Evolutionary conservation across 2,797 vertebrate genomes (phyloP).

Genomic region (Acanthurus leucopareius): DNA sequence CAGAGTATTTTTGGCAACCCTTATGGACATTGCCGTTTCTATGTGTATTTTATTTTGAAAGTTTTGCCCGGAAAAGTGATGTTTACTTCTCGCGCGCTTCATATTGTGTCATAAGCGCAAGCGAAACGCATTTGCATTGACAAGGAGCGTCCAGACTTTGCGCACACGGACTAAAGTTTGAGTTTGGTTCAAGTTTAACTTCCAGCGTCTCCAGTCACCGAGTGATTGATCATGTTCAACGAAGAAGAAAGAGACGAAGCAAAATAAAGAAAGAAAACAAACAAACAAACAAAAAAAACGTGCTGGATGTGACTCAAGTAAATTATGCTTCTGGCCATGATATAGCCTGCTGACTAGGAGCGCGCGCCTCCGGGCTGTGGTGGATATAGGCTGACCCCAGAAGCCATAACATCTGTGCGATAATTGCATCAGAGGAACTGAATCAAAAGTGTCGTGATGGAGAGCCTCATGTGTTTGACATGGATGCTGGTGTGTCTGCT

Average conservation of each 20-base stretch:
- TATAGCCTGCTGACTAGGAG: slow-evolving; percentile 40
- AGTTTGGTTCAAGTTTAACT: slow-evolving; percentile 23
- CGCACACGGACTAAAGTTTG: slow-evolving; percentile 38
- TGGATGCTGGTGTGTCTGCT: slow-evolving; percentile 73
- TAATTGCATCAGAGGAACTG: slow-evolving; percentile 21
- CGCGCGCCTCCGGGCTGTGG: slow-evolving; percentile 55
- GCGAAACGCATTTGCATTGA: slow-evolving; percentile 20
- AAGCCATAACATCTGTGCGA: slow-evolving; percentile 14
- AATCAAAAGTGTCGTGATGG: slow-evolving; percentile 63
- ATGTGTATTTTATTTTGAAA: slow-evolving; percentile 65
- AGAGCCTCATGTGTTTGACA: slow-evolving; percentile 53
- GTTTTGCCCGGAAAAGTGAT: background rate
- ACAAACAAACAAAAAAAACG: background rate
- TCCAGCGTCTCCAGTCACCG: background rate
- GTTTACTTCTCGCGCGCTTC: background rate
- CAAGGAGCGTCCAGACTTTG: slow-evolving; percentile 31
- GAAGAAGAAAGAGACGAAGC: slow-evolving; percentile 26
- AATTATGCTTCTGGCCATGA: slow-evolving; percentile 30
- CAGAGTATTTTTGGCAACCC: background rate
- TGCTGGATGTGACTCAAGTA: slow-evolving; percentile 17
- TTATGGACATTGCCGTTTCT: too few relatives aligned
- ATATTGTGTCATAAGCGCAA: slow-evolving; percentile 1
- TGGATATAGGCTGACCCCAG: slow-evolving; percentile 51
- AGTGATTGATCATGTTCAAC: slow-evolving; percentile 20
- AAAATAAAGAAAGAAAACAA: background rate